These are phyloP conservation scores for Catharus bicknelli DNA, from an alignment of 2,113 vertebrate genomes.

Conservation along the genomic window DNA sequence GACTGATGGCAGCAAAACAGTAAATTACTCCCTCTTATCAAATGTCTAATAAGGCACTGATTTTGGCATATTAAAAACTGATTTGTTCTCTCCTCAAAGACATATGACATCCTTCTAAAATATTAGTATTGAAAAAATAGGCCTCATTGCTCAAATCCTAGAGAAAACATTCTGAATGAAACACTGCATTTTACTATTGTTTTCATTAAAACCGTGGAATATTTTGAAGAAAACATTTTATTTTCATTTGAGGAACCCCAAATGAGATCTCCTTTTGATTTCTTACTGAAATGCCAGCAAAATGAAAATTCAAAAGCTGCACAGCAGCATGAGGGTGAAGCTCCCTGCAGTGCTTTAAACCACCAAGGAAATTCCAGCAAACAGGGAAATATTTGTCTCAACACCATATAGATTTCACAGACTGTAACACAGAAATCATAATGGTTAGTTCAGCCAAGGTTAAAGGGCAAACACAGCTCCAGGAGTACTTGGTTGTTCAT, in stretches of 20 bases:
- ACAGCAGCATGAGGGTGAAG: not conserved
- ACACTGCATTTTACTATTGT: not conserved
- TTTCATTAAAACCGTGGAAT: not conserved
- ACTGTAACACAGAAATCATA: not conserved
- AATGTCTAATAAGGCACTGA: not conserved
- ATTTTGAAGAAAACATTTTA: not conserved
- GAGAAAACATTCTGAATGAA: not conserved
- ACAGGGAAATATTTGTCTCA: not conserved
- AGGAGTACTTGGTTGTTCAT: not conserved
- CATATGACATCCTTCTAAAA: not conserved
- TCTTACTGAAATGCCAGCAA: not conserved
- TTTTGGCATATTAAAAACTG: not conserved
- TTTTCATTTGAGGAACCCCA: not conserved
- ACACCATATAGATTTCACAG: not conserved
- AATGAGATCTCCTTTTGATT: not conserved
- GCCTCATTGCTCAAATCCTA: not conserved
- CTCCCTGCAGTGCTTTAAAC: not conserved
- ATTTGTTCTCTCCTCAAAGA: not conserved
- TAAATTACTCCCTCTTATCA: not conserved
- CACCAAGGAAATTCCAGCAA: not conserved
- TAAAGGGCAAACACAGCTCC: not conserved
- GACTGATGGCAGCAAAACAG: not conserved
- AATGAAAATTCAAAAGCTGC: not conserved
- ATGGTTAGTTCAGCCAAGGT: not conserved
- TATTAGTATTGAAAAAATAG: not conserved